Percentiles rank a stretch among this genome's conserved stretches.
phyloP scores from a whole-genome alignment of 2,888 invertebrate species.

The Xestia xanthographa region DNA sequence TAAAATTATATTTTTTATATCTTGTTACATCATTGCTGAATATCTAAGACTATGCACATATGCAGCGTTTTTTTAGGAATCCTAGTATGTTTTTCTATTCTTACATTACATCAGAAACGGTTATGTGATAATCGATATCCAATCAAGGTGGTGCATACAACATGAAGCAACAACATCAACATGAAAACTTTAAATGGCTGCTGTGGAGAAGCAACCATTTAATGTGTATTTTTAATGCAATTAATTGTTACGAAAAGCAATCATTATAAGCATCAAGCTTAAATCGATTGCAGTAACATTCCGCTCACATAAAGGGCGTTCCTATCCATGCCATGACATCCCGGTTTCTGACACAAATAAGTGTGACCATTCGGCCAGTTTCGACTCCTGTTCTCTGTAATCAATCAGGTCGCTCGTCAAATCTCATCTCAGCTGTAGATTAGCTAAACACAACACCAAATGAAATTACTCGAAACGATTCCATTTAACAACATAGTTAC shows the following conservation, averaged over 20 bases:
- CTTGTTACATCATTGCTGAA: constrained; percentile 18
- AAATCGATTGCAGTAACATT: not conserved
- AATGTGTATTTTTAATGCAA: too few species aligned
- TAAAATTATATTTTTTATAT: not conserved
- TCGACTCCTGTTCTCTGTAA: not conserved
- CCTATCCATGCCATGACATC: not conserved
- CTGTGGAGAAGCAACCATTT: too few species aligned
- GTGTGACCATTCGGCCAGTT: not conserved
- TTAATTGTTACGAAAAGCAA: not conserved
- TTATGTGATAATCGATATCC: not conserved
- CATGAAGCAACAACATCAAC: too few species aligned
- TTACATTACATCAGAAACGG: constrained; percentile 20
- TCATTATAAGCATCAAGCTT: not conserved
- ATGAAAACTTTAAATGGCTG: not conserved
- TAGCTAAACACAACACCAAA: not conserved
- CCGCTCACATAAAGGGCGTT: not conserved
- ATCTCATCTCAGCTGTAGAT: not conserved
- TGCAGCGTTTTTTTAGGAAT: not conserved
- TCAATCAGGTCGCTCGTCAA: not conserved
- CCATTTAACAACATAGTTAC: not conserved
- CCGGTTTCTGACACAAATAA: not conserved
- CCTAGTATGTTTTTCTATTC: not conserved
- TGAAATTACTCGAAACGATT: not conserved
- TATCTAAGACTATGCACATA: not conserved
- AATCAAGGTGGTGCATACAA: not conserved